Base-by-base conservation (phyloP, 2,113 vertebrate genomes). In the Hemibagrus wyckioides region DNA sequence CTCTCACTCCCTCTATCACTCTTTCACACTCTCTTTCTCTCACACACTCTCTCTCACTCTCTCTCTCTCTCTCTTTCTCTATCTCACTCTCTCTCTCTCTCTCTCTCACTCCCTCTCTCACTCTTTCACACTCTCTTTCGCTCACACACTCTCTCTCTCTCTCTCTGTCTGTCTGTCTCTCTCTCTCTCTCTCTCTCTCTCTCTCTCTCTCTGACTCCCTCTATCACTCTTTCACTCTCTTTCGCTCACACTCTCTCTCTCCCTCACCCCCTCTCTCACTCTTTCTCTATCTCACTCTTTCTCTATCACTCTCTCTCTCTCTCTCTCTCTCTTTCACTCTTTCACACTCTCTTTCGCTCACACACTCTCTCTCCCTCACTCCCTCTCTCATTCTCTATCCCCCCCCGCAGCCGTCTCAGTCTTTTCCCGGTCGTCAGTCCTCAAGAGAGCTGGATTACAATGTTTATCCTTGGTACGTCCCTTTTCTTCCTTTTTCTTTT, bases 401-500 rank as follows among this genome's bases (percentile, higher is more conserved):
- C 28, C 41, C 56, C 19, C 81, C 25, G 54, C 93, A 95, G 94
- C 95, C 94, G 4, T 94, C 91, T 86, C 96, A 97, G 95, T 94
- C 96, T 0, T 95, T 96, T 92, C 90, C 94, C 36, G 95, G 94
- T 92, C 96, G 97, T 9, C 97, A 96, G 0, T 95, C 94, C 0
- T 98, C 97, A 0, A 94, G 97, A 90, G 98, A 98, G 91, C 93
- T 94, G 0, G 98, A 99, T 95, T 99, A 98, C 93, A 95, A 96
- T 0, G 95, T 94, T 0, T 98, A 97, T 93, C 97, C 97, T 0
- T 99, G 98, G 98, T 98, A 95, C 96, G 96, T 83, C 36, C 61
- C n/a, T 76, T 63, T 76, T 85, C 21, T 28, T 28, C 14, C 41
- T 50, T 61, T 61, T 63, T 76, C 28, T 80, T 61, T 79, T 85